Evolutionary conservation across 1,140 invertebrate species (phyloP).

Genomic region (Cheumatopsyche charites): DNA sequence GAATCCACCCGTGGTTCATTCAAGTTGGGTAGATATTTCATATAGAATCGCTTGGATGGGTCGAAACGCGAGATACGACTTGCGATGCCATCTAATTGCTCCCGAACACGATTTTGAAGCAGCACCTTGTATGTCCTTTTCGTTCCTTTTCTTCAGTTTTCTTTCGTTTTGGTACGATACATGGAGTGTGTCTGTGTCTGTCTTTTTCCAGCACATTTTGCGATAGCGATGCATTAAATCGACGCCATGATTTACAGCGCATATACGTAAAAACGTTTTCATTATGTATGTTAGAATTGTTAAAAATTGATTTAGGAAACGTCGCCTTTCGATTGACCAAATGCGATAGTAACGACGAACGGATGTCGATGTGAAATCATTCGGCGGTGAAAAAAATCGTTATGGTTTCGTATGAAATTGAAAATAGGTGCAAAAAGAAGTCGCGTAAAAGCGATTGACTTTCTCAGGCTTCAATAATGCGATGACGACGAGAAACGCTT

Average conservation of each 20-base stretch:
- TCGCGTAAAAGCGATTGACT: conserved; percentile 25
- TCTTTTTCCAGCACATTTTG: conserved; percentile 6
- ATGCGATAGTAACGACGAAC: too few species aligned
- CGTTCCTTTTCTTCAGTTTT: background rate
- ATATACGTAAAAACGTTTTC: too few species aligned
- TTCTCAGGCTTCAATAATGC: conserved; percentile 25
- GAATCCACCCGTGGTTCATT: background rate
- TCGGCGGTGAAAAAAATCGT: background rate
- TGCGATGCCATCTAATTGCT: conserved; percentile 23
- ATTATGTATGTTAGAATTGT: too few species aligned
- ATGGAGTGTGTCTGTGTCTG: background rate
- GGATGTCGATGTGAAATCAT: too few species aligned
- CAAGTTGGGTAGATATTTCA: background rate
- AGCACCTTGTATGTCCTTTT: background rate
- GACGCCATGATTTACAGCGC: conserved; percentile 3
- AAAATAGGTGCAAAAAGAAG: background rate
- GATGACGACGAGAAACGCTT: conserved; percentile 19
- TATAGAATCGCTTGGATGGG: background rate
- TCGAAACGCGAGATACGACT: background rate
- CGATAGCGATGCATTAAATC: conserved; percentile 6
- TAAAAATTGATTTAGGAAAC: too few species aligned
- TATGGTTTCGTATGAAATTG: background rate
- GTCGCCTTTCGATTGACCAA: too few species aligned
- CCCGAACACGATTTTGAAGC: conserved; percentile 22
- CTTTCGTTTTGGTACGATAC: background rate